phyloP scores from a whole-genome alignment of 2,797 vertebrate genomes.

The Vipera ursinii region DNA sequence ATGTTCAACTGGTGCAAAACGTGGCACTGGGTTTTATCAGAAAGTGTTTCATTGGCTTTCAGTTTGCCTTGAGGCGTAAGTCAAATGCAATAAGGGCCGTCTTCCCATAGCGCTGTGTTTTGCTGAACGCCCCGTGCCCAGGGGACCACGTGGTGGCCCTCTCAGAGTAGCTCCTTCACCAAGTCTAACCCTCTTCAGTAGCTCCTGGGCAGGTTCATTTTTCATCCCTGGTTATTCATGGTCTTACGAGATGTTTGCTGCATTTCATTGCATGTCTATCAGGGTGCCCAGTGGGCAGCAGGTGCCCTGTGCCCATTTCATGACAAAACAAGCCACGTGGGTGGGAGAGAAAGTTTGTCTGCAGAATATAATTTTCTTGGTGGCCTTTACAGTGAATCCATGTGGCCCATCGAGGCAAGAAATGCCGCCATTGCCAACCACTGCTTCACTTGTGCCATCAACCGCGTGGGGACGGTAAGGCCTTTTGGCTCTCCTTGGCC shows the following conservation, averaged over 20 bases:
- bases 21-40: not conserved
- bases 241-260: not conserved
- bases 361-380: not conserved
- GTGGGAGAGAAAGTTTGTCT: not conserved
- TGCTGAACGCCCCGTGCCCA: not conserved
- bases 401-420: slow-evolving; percentile 94
- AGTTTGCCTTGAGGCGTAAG: not conserved
- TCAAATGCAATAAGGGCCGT: not conserved
- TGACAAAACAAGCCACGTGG: not conserved
- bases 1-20: not conserved
- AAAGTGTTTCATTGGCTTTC: not conserved
- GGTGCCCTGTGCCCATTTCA: not conserved
- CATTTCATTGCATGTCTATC: not conserved
- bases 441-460: slow-evolving; percentile 96
- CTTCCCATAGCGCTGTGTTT: not conserved
- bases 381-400: slow-evolving; percentile 80
- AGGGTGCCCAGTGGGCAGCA: not conserved
- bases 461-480: slow-evolving; percentile 90
- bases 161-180: not conserved
- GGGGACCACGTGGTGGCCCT: not conserved
- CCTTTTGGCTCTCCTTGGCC: not conserved
- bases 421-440: slow-evolving; percentile 96
- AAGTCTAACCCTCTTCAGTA: not conserved
- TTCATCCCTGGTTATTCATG: not conserved
- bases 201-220: not conserved